Evolutionary conservation across 2,797 vertebrate species (phyloP).

Genomic region (Cossypha heuglini): DNA sequence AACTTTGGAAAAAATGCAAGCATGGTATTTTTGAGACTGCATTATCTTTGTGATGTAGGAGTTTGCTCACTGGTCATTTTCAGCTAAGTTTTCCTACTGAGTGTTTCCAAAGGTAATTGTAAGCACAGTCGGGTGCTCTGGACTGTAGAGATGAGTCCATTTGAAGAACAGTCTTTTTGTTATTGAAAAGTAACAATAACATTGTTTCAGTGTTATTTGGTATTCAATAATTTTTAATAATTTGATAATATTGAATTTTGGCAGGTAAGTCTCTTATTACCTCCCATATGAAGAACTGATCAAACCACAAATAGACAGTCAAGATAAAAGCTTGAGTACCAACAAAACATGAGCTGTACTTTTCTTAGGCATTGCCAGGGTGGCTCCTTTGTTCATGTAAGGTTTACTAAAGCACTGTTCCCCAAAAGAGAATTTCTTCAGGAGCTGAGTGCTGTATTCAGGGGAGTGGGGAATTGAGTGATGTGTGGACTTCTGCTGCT

Average conservation of each 20-base stretch:
- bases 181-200: background rate
- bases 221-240: background rate
- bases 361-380: accelerated
- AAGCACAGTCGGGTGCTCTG: background rate
- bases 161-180: background rate
- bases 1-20: background rate
- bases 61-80: background rate
- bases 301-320: background rate
- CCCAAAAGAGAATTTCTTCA: background rate
- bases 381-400: background rate
- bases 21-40: background rate
- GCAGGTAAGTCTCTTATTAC: background rate
- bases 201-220: background rate
- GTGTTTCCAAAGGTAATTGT: background rate
- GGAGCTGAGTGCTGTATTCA: background rate
- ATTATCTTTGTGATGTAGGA: background rate
- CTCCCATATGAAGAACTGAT: background rate
- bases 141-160: background rate
- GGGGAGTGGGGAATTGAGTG: background rate
- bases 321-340: background rate
- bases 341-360: background rate
- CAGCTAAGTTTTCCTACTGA: background rate
- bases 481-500: background rate
- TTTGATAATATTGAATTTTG: background rate
- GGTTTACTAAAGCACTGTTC: background rate